phyloP scores from a whole-genome alignment of 2,797 vertebrate species.

The Ficedula albicollis region DNA sequence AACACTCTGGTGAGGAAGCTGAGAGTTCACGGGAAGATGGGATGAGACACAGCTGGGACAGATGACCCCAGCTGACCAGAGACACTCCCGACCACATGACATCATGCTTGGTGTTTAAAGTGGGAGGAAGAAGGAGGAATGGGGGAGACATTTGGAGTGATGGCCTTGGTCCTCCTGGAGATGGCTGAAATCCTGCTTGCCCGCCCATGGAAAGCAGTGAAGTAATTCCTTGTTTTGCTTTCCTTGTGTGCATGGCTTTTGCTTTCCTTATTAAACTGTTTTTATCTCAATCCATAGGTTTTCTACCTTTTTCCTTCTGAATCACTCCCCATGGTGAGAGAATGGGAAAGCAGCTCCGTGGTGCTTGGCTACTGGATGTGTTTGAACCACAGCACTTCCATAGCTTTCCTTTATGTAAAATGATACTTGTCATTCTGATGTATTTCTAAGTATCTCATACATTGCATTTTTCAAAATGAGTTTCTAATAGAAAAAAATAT shows the following conservation, averaged over 20 bases:
- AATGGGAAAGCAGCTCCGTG: background rate
- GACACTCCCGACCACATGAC: background rate
- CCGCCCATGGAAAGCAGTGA: background rate
- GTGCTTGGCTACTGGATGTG: background rate
- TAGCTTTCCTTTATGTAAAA: background rate
- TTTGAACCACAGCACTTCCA: background rate
- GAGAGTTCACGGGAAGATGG: background rate
- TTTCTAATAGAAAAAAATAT: background rate
- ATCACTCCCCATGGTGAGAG: background rate
- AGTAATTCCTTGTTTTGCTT: background rate
- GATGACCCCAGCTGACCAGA: background rate
- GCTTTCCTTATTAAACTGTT: background rate
- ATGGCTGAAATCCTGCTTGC: background rate
- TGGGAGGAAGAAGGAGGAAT: background rate
- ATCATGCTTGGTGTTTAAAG: background rate
- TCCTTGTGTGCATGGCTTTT: background rate
- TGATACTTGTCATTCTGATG: fast-evolving
- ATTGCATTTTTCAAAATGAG: background rate
- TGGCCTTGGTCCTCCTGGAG: too few species aligned
- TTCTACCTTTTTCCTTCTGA: background rate
- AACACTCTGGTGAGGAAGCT: too few species aligned
- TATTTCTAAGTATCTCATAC: background rate
- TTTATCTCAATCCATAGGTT: background rate
- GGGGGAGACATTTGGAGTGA: background rate
- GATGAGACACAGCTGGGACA: background rate